Percentiles rank a stretch among this genome's conserved stretches.
Evolutionary conservation across 2,797 vertebrate species (phyloP).

Genomic region (Phalanger gymnotis): DNA sequence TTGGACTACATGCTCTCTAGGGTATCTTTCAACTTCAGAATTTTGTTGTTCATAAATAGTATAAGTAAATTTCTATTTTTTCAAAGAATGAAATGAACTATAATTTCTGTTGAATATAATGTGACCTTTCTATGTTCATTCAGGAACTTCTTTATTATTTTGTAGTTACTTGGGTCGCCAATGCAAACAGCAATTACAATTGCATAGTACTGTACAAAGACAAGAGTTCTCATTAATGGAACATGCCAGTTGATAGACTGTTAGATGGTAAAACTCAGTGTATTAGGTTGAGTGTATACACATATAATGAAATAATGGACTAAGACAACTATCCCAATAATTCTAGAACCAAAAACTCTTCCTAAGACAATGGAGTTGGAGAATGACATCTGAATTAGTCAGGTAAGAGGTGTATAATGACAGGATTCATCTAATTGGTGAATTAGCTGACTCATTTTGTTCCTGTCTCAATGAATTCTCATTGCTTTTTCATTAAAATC

Average conservation of each 20-base stretch:
- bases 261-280: neutral
- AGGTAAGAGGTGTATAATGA: neutral
- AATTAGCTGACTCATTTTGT: constrained; percentile 15
- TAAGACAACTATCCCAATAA: neutral
- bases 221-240: neutral
- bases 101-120: neutral
- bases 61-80: neutral
- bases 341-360: neutral
- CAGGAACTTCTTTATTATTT: neutral
- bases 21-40: neutral
- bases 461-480: constrained; percentile 35
- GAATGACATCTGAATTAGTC: neutral
- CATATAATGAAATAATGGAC: neutral
- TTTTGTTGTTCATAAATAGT: neutral
- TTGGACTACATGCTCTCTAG: neutral
- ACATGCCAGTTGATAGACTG: neutral
- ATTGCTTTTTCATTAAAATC: constrained; percentile 14
- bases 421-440: constrained; percentile 31
- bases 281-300: neutral
- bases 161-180: neutral
- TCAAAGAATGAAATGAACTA: neutral
- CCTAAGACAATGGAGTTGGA: neutral
- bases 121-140: neutral
- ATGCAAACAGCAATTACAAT: neutral
- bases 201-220: neutral